phyloP scores from a whole-genome alignment of 2,113 vertebrate species.

The Lepus europaeus region DNA sequence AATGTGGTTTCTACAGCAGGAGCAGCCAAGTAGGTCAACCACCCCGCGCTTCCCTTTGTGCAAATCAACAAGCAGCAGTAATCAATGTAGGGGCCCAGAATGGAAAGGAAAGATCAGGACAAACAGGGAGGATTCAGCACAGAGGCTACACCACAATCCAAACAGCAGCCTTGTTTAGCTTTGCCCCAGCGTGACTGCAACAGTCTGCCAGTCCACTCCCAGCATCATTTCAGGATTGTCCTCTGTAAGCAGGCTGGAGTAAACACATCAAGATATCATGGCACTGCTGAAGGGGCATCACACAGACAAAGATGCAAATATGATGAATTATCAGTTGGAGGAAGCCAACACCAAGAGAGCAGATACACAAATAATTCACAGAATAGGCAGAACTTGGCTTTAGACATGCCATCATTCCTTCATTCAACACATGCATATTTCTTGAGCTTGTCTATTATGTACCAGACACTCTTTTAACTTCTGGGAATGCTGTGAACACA shows the following conservation, averaged over 20 bases:
- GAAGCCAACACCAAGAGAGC: not conserved
- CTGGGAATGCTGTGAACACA: not conserved
- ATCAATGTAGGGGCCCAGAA: rapidly evolving
- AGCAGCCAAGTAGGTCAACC: not conserved
- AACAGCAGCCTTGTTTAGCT: not conserved
- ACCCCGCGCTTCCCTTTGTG: not conserved
- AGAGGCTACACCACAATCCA: not conserved
- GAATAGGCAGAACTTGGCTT: not conserved
- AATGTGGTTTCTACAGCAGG: too few species aligned
- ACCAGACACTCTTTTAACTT: not conserved
- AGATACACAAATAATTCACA: not conserved
- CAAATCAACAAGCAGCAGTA: not conserved
- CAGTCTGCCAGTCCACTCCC: not conserved
- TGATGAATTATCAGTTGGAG: not conserved
- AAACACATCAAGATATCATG: not conserved
- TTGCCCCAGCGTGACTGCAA: not conserved
- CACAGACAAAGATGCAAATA: not conserved
- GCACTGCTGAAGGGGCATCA: not conserved
- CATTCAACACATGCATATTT: not conserved
- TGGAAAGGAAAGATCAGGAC: not conserved
- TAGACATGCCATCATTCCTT: not conserved
- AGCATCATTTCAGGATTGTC: not conserved
- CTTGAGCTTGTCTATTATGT: not conserved
- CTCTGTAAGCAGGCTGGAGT: not conserved
- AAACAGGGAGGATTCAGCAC: not conserved